Evolutionary conservation across 2,113 vertebrate species (phyloP).

Genomic region (Mellivora capensis): DNA sequence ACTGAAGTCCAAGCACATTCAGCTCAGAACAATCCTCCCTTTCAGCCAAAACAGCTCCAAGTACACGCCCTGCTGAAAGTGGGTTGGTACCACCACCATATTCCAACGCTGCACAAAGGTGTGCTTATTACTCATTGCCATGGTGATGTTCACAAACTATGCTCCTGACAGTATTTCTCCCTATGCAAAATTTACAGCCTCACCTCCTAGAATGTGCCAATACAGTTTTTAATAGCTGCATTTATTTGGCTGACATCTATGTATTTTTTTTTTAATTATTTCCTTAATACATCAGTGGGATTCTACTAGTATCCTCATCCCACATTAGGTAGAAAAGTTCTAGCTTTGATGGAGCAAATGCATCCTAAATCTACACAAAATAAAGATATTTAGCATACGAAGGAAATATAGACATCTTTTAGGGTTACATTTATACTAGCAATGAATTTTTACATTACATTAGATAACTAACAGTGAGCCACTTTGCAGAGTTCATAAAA

Average conservation of each 20-base stretch:
- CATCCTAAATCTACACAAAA: background rate
- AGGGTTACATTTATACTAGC: background rate
- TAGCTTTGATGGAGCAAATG: background rate
- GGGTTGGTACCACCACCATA: background rate
- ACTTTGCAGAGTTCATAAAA: background rate
- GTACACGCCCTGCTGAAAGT: background rate
- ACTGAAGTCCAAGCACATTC: background rate
- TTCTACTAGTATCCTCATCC: background rate
- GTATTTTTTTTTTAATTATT: background rate
- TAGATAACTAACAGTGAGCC: background rate
- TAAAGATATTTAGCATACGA: background rate
- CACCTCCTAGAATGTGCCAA: background rate
- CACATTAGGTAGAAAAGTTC: background rate
- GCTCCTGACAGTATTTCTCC: background rate
- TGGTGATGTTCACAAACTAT: background rate
- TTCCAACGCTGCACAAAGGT: background rate
- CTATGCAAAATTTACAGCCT: slow-evolving; percentile 9
- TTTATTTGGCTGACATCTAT: background rate
- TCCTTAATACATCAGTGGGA: background rate
- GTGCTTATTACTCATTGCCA: background rate
- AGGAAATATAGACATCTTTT: background rate
- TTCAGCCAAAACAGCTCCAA: background rate
- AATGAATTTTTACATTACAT: background rate
- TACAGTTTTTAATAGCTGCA: background rate
- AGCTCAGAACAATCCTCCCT: background rate